Evolutionary conservation across 2,797 vertebrate species (phyloP).

Genomic region (Intellagama lesueurii): DNA sequence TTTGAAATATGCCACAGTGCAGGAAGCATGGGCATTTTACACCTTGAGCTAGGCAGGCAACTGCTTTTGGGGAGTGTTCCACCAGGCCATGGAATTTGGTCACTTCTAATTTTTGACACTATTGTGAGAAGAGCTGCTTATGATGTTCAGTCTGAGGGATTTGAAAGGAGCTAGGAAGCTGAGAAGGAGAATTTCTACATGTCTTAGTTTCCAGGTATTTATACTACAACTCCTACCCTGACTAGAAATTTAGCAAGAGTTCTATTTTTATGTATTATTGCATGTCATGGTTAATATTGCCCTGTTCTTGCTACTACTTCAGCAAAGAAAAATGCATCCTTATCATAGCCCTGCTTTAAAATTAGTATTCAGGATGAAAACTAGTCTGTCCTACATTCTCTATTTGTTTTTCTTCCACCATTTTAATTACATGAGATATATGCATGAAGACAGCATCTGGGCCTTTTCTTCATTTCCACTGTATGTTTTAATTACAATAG

Average conservation of each 20-base stretch:
- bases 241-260: background rate
- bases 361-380: slow-evolving; percentile 48
- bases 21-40: background rate
- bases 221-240: background rate
- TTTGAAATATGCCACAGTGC: background rate
- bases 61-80: background rate
- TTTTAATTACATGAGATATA: slow-evolving; percentile 36
- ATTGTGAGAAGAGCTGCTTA: background rate
- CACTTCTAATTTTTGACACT: background rate
- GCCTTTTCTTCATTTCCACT: slow-evolving; percentile 34
- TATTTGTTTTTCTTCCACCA: slow-evolving; percentile 37
- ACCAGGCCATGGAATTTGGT: background rate
- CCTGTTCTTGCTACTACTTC: slow-evolving; percentile 12
- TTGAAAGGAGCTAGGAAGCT: slow-evolving; percentile 16
- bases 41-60: background rate
- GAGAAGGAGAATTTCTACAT: background rate
- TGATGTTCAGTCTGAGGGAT: background rate
- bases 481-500: slow-evolving; percentile 49
- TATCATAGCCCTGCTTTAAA: slow-evolving; percentile 8
- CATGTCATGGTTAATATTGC: slow-evolving; percentile 17
- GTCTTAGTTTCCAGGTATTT: background rate
- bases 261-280: slow-evolving; percentile 20
- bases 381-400: slow-evolving; percentile 9
- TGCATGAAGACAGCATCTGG: slow-evolving; percentile 33
- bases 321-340: slow-evolving; percentile 7